These are phyloP conservation scores for Lethocerus indicus DNA, from an alignment of 1,140 invertebrate genomes.

Conservation along the genomic window DNA sequence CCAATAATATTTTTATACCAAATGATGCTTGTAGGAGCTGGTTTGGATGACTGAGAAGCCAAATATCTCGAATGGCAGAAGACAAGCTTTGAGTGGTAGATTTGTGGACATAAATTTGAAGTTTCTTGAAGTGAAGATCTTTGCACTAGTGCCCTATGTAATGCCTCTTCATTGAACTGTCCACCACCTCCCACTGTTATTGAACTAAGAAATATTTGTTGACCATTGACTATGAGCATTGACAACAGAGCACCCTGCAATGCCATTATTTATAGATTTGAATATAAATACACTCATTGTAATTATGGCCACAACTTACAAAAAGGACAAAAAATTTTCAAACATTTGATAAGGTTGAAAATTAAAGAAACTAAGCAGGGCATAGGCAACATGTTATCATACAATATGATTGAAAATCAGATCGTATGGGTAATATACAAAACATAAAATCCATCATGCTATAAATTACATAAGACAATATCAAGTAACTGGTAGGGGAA, in stretches of 20 bases:
- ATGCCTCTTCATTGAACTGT: slow-evolving; percentile 39
- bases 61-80: slow-evolving; percentile 18
- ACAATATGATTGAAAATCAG: neutral
- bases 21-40: slow-evolving; percentile 39
- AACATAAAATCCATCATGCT: neutral
- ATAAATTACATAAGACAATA: neutral
- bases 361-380: too few species aligned
- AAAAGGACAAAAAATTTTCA: too few species aligned
- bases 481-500: neutral
- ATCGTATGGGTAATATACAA: neutral
- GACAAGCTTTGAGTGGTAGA: slow-evolving; percentile 12
- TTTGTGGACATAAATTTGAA: neutral
- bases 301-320: too few species aligned
- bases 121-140: slow-evolving; percentile 1
- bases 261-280: neutral
- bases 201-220: slow-evolving; percentile 50
- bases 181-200: slow-evolving; percentile 53
- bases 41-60: slow-evolving; percentile 22
- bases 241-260: slow-evolving; percentile 54
- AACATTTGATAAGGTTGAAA: too few species aligned
- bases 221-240: slow-evolving; percentile 41
- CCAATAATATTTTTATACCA: slow-evolving; percentile 31
- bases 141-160: slow-evolving; percentile 30
- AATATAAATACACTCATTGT: too few species aligned
- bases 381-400: neutral